These are phyloP conservation scores for Sarcoramphus papa DNA, from an alignment of 2,797 vertebrate species.

Conservation along the genomic window DNA sequence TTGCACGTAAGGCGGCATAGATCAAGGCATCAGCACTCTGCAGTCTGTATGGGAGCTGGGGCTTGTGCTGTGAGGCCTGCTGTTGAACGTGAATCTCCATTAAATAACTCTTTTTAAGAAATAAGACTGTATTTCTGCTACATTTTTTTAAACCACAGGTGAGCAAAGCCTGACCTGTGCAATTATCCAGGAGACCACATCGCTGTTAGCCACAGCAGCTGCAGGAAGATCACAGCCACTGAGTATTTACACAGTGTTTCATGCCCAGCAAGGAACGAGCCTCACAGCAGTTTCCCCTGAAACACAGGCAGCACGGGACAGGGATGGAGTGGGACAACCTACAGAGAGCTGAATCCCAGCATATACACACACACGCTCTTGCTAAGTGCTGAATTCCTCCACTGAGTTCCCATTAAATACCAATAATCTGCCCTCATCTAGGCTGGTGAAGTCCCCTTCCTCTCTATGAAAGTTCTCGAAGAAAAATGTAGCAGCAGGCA, in stretches of 20 bases:
- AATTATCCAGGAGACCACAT: not conserved
- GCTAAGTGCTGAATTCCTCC: not conserved
- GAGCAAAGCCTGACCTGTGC: not conserved
- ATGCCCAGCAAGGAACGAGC: not conserved
- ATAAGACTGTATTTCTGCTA: not conserved
- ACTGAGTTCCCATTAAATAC: not conserved
- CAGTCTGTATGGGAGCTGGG: not conserved
- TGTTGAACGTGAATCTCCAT: not conserved
- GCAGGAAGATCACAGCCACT: not conserved
- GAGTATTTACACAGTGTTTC: accelerated
- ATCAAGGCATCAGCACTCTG: not conserved
- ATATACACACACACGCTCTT: not conserved
- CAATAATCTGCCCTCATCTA: not conserved
- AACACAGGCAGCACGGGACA: not conserved
- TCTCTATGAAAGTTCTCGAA: not conserved
- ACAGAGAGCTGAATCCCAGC: not conserved
- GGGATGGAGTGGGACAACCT: not conserved
- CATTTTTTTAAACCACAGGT: not conserved
- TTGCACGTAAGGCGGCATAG: not conserved
- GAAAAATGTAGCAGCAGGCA: not conserved
- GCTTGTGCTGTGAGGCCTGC: not conserved
- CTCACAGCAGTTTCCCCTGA: not conserved
- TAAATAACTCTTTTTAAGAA: not conserved
- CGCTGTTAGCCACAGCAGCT: not conserved
- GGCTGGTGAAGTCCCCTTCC: not conserved